phyloP scores from a whole-genome alignment of 2,888 invertebrate species.

The Fragum whitleyi region DNA sequence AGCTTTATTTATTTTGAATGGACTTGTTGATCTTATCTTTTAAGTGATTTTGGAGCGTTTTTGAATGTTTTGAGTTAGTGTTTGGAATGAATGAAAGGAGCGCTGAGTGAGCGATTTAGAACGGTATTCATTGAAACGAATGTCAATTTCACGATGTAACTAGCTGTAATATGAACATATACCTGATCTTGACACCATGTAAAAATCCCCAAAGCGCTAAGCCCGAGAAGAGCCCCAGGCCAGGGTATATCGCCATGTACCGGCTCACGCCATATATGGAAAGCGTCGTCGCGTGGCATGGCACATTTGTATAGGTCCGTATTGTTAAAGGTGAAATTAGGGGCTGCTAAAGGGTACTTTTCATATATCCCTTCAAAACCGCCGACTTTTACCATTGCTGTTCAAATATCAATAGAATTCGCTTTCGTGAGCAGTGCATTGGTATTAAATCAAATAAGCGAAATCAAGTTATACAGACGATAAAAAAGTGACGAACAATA shows the following conservation, averaged over 20 bases:
- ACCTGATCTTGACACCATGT: slow-evolving; percentile 84
- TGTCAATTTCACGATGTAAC: too few relatives aligned
- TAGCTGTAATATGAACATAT: too few relatives aligned
- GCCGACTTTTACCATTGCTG: slow-evolving; percentile 82
- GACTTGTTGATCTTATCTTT: too few relatives aligned
- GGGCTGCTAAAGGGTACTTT: slow-evolving; percentile 83
- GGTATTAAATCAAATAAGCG: background rate
- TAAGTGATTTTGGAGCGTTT: too few relatives aligned
- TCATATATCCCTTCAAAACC: slow-evolving; percentile 85
- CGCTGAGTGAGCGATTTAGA: too few relatives aligned
- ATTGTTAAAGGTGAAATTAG: slow-evolving; percentile 80
- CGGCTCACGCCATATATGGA: slow-evolving; percentile 79
- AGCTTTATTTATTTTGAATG: too few relatives aligned
- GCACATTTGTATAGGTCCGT: slow-evolving; percentile 75
- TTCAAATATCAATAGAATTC: background rate
- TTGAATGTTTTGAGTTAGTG: too few relatives aligned
- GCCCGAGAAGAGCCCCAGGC: slow-evolving; percentile 81
- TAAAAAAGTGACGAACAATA: background rate
- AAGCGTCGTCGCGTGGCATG: slow-evolving; percentile 76
- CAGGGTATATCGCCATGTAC: slow-evolving; percentile 80
- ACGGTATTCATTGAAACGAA: too few relatives aligned
- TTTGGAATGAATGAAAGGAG: too few relatives aligned
- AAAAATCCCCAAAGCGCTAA: slow-evolving; percentile 81
- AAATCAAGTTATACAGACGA: background rate
- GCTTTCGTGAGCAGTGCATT: background rate